Evolutionary conservation across 2,113 vertebrate genomes (phyloP).

Genomic region (Pygoscelis adeliae): DNA sequence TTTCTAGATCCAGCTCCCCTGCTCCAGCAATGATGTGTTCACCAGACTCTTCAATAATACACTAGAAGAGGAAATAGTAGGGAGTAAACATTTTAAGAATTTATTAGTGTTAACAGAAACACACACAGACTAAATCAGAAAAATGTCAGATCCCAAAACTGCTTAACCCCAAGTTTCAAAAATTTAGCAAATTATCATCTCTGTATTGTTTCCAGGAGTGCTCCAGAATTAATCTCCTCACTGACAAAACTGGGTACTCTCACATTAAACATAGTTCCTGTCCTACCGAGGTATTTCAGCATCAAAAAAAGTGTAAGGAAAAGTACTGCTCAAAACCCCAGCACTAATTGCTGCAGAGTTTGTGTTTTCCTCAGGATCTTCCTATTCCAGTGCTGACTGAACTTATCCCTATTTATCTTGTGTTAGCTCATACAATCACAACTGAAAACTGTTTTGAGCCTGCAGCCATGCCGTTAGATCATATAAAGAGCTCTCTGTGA

Average conservation of each 20-base stretch:
- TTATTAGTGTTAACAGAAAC: neutral
- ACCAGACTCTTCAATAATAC: conserved; percentile 58
- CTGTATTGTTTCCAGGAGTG: neutral
- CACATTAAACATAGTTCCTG: neutral
- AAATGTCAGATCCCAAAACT: neutral
- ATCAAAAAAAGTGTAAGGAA: neutral
- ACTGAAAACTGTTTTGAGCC: neutral
- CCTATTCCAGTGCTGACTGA: neutral
- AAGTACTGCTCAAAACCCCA: neutral
- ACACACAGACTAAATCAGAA: neutral
- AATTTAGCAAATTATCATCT: neutral
- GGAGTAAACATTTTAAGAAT: neutral
- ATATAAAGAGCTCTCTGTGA: neutral
- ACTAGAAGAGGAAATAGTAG: neutral
- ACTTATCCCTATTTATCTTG: neutral
- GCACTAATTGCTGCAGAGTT: neutral
- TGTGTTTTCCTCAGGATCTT: neutral
- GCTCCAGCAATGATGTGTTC: conserved; percentile 70
- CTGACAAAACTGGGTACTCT: neutral
- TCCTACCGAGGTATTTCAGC: neutral
- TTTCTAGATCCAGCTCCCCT: conserved; percentile 72
- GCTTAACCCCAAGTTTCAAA: neutral
- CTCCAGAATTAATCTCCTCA: neutral
- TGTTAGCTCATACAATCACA: neutral
- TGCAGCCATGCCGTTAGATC: neutral